Conservation (phyloP, 2,888 invertebrate species). For the Cosmopolites sordidus region DNA sequence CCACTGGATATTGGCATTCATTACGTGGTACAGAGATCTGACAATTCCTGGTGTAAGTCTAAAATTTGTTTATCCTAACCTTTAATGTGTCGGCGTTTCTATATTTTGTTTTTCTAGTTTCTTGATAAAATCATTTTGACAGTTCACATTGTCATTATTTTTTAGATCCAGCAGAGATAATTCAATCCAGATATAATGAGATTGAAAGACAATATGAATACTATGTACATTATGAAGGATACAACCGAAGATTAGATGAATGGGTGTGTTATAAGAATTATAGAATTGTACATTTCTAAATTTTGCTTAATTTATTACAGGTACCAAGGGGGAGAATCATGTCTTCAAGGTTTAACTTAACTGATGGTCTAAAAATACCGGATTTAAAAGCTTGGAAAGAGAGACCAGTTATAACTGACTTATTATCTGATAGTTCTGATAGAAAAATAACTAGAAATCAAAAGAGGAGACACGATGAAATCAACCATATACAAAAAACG, state of each 20-base stretch:
- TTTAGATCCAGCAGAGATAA: slow-evolving; percentile 85
- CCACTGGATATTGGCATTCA: slow-evolving; percentile 80
- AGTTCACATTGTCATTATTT: slow-evolving; percentile 4
- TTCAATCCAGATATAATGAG: slow-evolving; percentile 78
- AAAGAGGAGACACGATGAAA: slow-evolving; percentile 95
- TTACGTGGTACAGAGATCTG: slow-evolving; percentile 77
- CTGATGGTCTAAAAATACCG: slow-evolving; percentile 48
- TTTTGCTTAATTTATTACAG: too few relatives aligned
- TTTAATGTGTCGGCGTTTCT: slow-evolving; percentile 21
- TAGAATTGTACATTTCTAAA: too few relatives aligned
- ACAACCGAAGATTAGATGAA: slow-evolving; percentile 91
- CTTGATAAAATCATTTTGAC: not conserved
- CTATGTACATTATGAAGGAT: slow-evolving; percentile 96
- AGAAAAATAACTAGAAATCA: slow-evolving; percentile 94
- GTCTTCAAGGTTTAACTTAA: slow-evolving; percentile 73
- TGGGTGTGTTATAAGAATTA: slow-evolving; percentile 87
- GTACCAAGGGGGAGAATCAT: slow-evolving; percentile 71
- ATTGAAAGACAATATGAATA: slow-evolving; percentile 76
- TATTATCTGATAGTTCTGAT: slow-evolving; percentile 70
- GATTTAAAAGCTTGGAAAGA: slow-evolving; percentile 45
- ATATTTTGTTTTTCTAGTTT: slow-evolving; percentile 6
- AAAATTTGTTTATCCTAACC: slow-evolving; percentile 31
- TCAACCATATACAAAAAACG: slow-evolving; percentile 95
- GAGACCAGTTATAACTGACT: slow-evolving; percentile 56
- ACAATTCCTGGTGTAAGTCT: slow-evolving; percentile 77